These are phyloP conservation scores for Diploptera punctata DNA, from an alignment of 2,888 invertebrate species.

Conservation along the genomic window DNA sequence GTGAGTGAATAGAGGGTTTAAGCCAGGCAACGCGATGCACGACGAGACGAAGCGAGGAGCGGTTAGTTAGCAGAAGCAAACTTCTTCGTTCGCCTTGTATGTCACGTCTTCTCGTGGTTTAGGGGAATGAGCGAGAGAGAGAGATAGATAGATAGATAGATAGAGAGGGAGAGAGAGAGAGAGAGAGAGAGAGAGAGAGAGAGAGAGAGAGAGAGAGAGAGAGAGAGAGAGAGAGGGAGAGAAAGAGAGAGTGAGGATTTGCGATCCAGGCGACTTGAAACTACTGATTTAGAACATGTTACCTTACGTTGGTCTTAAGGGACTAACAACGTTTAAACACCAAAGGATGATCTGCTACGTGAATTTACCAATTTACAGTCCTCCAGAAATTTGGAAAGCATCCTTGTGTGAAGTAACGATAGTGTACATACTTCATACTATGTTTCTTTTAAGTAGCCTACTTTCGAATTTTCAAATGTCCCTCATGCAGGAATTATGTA, in stretches of 20 bases:
- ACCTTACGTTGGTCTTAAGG: background rate
- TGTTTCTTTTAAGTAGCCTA: too few species aligned
- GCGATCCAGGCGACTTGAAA: background rate
- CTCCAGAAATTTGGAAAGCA: too few species aligned
- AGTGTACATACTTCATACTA: too few species aligned
- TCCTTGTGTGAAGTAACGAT: too few species aligned
- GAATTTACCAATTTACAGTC: background rate
- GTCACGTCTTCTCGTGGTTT: constrained; percentile 24
- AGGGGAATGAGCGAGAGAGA: background rate
- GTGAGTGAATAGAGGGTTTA: constrained; percentile 3
- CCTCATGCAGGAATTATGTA: too few species aligned
- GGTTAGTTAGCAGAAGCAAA: constrained; percentile 26
- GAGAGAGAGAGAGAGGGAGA: background rate
- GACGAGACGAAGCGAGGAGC: constrained; percentile 3
- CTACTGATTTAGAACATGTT: constrained; percentile 11
- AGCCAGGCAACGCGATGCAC: constrained; percentile 14
- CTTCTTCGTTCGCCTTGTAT: constrained; percentile 21
- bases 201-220: background rate
- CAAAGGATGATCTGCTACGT: background rate
- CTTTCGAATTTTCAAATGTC: too few species aligned
- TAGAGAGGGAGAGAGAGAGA: background rate
- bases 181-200: background rate
- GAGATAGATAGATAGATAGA: background rate
- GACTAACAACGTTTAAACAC: background rate
- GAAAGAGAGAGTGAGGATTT: background rate